Conservation (phyloP, 2,113 vertebrate species). For the Sphyrna mokarran region DNA sequence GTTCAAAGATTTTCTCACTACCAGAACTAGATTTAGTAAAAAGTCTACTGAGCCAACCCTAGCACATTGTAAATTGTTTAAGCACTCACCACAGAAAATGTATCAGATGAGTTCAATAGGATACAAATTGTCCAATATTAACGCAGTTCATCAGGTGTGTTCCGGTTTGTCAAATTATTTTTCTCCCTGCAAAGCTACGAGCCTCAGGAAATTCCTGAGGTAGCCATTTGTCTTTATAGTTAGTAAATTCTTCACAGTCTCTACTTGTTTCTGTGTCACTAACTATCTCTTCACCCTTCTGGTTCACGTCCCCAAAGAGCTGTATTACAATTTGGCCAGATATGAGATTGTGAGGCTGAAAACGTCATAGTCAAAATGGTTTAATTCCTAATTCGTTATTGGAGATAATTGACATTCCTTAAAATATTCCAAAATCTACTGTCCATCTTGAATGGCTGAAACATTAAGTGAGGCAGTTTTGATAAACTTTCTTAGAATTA, state of each 20-base stretch:
- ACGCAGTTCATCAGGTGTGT: background rate
- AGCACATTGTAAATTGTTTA: background rate
- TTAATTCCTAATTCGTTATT: background rate
- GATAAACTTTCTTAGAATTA: background rate
- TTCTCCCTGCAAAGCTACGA: background rate
- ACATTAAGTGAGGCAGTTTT: background rate
- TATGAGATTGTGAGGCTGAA: background rate
- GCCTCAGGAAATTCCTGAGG: background rate
- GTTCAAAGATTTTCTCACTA: slow-evolving; percentile 9
- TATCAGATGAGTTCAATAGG: background rate
- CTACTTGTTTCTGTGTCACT: background rate
- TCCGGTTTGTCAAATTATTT: background rate
- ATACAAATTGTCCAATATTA: background rate
- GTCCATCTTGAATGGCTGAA: background rate
- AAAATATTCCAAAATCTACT: background rate
- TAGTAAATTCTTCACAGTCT: background rate
- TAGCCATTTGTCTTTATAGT: background rate
- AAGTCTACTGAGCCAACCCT: background rate
- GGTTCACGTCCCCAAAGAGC: background rate
- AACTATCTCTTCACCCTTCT: background rate
- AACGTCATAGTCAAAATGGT: background rate
- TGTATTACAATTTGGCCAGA: background rate
- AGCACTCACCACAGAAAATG: background rate
- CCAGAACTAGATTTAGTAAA: background rate
- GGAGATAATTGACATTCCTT: background rate